Evolutionary conservation across 2,113 vertebrate genomes (phyloP), one percentile per base, ranked within the genome.

Genomic region (Sceloporus undulatus): DNA sequence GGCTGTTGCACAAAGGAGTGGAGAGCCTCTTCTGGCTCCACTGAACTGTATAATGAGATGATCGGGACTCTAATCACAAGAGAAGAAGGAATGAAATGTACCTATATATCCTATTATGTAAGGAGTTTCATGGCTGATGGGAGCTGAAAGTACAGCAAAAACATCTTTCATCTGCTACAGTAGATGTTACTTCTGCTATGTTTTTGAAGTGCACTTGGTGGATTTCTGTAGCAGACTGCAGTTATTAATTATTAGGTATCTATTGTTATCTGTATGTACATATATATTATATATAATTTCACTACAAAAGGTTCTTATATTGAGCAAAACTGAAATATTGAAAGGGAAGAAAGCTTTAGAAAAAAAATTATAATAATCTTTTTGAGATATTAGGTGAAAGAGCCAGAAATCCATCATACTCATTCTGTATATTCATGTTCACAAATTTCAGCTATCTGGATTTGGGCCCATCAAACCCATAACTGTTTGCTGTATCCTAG

Each of bases 31-130:
- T 96, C 95, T 95, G 93, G 82, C 91, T 96, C 91, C 92, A 94
- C 29, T 96, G 91, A 94, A 1, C 91, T 95, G 92, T 89, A 77
- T 94, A 92, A 96, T 94, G 90, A 94, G 82, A 95, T 94, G 92
- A 94, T 95, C 71, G 80, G 75, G 25, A 81, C 6, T 89, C 92
- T 94, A 93, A 89, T 90, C 93, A 94, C 56, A 85, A 90, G 87
- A 90, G 84, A 94, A 92, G 80, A 91, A 91, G 92, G 79, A 95
- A 92, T 90, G n/a, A 91, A 93, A 91, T 92, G 89, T 91, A 94
- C 90, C 84, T 93, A 83, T 1, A 85, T 1, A 0, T 79, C 29
- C 52, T 89, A 79, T 95, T 95, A 94, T 21, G 2, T 91, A 95
- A 96, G 86, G 84, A 74, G 85, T n/a, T 95, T 92, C 90, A 87